Evolutionary conservation across 2,888 invertebrate genomes (phyloP), one percentile per base, ranked within the genome.

Genomic region (Nasonia oneida): DNA sequence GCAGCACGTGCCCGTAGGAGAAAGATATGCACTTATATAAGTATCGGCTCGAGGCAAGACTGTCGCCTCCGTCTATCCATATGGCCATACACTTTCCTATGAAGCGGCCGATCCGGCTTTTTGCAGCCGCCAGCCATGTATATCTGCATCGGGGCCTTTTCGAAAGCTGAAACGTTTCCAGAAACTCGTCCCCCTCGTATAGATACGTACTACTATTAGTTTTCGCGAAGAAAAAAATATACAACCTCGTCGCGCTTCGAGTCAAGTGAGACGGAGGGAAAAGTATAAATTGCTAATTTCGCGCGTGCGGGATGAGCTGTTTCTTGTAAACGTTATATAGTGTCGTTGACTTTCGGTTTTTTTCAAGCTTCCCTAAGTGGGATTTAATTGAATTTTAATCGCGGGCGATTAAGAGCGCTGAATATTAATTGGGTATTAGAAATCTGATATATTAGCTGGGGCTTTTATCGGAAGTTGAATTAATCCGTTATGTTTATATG

Each of bases 181-280:
- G 8, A n/a, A 67, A 70, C 53, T 23, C 39, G 70, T 73, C 23
- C 4, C 47, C 1, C 8, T 8, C 42, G 39, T 39, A 4, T 12
- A 47, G 1, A 6, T 42, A 42, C 8, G 1, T 42, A 42, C 4
- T 42, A n/a, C 57, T n/a, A 18, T 61, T 6, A 18, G 3, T 18
- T 4, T 6, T 5, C 3, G 57, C 57, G 6, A 61, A 61, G 0
- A 61, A 61, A 53, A 53, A 18, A 15, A 50, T 10, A 50, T 15
- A 15, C 2, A 4, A 18, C 5, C 15, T 18, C 53, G 8, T 53
- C 50, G 53, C 53, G 47, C 47, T 47, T 47, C 47, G 80, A 76
- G 74, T 83, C 86, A 83, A 79, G 83, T 83, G 86, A 77, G 86
- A 50, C 71, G 73, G 61, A 57, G 29, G 67, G 73, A 84, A 23